A percentile compares a stretch with the other conserved stretches of the same genome.
phyloP scores from a whole-genome alignment of 2,797 vertebrate genomes.

The Onychomys torridus region DNA sequence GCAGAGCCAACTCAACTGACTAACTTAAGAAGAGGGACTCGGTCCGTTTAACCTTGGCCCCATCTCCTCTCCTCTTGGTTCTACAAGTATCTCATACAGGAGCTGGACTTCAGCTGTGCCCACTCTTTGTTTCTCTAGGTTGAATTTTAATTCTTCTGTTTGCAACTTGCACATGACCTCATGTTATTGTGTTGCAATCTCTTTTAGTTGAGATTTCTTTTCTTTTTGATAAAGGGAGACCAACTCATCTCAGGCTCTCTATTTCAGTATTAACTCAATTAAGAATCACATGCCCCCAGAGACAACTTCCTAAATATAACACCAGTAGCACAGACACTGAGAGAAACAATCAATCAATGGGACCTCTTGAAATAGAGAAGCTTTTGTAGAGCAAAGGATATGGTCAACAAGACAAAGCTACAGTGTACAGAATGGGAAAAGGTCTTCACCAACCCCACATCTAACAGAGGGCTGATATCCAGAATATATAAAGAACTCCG shows the following conservation, averaged over 20 bases:
- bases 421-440: no score
- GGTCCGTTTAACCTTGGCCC: background rate
- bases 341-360: no score
- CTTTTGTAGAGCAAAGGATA: no score
- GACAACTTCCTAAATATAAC: no score
- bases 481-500: no score
- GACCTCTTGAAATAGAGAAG: no score
- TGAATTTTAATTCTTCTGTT: background rate
- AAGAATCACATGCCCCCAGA: no score
- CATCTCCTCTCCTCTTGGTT: background rate
- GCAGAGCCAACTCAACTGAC: background rate
- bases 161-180: background rate
- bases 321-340: no score
- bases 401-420: no score
- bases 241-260: background rate
- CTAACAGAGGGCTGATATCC: no score
- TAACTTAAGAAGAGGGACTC: background rate
- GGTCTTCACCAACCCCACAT: no score
- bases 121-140: background rate
- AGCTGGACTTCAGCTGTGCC: background rate
- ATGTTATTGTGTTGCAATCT: background rate
- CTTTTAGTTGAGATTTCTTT: background rate
- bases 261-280: slow-evolving; percentile 14
- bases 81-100: background rate
- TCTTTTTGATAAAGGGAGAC: background rate